Base-by-base conservation (phyloP, 2,113 vertebrate species). In the Siniperca chuatsi region DNA sequence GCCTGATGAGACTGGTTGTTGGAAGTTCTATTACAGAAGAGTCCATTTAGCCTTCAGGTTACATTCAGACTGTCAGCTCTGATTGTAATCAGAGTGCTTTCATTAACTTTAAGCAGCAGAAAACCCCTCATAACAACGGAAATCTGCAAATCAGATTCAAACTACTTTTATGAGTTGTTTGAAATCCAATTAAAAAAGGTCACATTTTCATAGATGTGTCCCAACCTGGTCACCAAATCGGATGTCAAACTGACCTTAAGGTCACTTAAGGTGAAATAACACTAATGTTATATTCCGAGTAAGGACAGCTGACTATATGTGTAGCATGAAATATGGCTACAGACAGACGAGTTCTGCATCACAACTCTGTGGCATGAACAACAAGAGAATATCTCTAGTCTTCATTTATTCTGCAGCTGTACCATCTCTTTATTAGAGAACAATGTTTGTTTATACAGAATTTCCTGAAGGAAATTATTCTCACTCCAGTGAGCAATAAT, bases 11-110 rank as follows among this genome's bases (percentile, higher is more conserved):
- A 44, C 65, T 18, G 12, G 4, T 12, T 42, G 33, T 12, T 68
- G 33, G 33, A 33, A 42, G 12, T 60, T 10, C 4, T 21, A 16
- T 16, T 57, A 46, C 6, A 64, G 23, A 60, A 13, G 29, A 77
- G 66, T 40, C n/a, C 52, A 50, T 48, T 48, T 11, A 57, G 46
- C 40, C 79, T 79, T 58, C 29, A 50, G 79, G 70, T 46, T 50
- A 46, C 40, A 35, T 54, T 73, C 42, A 67, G 33, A 61, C 13
- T 23, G 78, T 65, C 58, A 7, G 13, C 70, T 69, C 20, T 20
- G 57, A 42, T 66, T 78, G 55, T 21, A 37, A 75, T 79, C 18
- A 75, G 9, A 46, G 61, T 1, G 6, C 35, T 57, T 85, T 64
- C n/a, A 50, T 61, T 50, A 42, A 67, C 82, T 79, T 67, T 2